phyloP scores from a whole-genome alignment of 2,888 invertebrate genomes.

The Arctia plantaginis region DNA sequence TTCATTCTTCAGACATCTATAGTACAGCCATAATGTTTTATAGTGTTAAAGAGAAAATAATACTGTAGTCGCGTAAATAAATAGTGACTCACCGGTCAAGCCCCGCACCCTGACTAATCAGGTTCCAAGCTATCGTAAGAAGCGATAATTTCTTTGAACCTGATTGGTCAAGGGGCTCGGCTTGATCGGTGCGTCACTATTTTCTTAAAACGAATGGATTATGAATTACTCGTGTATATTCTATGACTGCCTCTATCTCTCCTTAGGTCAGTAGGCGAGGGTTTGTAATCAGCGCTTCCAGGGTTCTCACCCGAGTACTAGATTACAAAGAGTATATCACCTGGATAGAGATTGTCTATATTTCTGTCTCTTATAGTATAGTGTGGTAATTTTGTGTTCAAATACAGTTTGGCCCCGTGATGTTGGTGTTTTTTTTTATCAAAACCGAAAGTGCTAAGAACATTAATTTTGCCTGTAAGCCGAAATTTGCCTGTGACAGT shows the following conservation, averaged over 20 bases:
- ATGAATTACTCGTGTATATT: background rate
- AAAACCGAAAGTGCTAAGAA: background rate
- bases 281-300: background rate
- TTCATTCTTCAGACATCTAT: background rate
- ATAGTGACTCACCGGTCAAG: background rate
- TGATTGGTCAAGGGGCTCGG: background rate
- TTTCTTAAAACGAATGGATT: background rate
- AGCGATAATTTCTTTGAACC: background rate
- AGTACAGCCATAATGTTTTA: background rate
- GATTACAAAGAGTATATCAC: background rate
- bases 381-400: background rate
- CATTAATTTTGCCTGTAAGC: background rate
- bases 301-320: background rate
- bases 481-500: background rate
- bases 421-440: background rate
- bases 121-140: background rate
- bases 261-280: background rate
- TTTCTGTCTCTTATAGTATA: background rate
- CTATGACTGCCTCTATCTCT: background rate
- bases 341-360: too few species aligned
- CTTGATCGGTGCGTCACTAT: background rate
- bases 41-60: background rate
- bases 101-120: background rate
- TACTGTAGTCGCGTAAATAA: background rate
- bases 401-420: background rate